Conservation (phyloP, 2,888 invertebrate genomes). For the Pachliopta kotzebuea region DNA sequence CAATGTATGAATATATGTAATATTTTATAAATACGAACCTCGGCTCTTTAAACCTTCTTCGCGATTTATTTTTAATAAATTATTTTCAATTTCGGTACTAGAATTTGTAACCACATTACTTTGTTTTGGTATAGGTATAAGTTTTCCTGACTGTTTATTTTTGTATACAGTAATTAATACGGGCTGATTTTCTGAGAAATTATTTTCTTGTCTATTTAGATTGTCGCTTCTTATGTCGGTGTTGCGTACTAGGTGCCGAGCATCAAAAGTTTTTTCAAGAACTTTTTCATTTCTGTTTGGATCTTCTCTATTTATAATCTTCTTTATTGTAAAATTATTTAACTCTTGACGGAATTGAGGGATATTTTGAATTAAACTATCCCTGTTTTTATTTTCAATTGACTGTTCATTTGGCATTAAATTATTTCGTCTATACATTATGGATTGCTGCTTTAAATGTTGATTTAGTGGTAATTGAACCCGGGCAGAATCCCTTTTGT, state of each 20-base stretch:
- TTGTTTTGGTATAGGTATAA: not conserved
- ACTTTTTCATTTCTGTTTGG: not conserved
- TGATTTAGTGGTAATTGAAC: not conserved
- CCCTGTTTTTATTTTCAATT: not conserved
- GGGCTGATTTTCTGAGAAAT: too few relatives aligned
- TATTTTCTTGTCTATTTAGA: too few relatives aligned
- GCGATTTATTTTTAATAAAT: too few relatives aligned
- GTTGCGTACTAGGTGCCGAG: too few relatives aligned
- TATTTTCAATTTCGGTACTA: too few relatives aligned
- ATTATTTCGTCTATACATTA: not conserved
- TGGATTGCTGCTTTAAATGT: not conserved
- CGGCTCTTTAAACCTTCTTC: too few relatives aligned
- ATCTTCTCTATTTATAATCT: not conserved
- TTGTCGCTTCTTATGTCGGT: too few relatives aligned
- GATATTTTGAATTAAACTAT: not conserved
- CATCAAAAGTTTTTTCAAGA: too few relatives aligned
- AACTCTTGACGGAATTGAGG: not conserved
- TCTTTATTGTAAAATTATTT: not conserved
- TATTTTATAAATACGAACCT: too few relatives aligned
- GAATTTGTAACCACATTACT: not conserved
- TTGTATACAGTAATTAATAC: too few relatives aligned
- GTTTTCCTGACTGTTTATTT: not conserved
- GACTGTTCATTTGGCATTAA: not conserved
- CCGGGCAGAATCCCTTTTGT: not conserved
- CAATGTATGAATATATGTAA: too few relatives aligned